Conservation (phyloP, 2,797 vertebrate species). For the Buceros bicornis region DNA sequence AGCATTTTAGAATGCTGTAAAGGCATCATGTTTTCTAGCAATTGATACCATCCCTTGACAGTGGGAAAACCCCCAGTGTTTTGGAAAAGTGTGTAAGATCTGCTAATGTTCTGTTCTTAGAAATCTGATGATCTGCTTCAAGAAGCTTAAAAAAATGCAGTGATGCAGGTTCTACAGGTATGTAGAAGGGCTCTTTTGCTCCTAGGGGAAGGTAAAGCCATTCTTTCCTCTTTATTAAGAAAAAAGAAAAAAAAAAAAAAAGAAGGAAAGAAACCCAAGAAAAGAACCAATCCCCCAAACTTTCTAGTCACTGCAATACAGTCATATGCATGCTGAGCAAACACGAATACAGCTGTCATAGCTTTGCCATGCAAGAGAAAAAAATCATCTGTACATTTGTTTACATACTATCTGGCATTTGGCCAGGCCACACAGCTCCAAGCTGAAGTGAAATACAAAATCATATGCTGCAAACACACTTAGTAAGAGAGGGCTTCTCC, state of each 20-base stretch:
- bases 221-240: neutral
- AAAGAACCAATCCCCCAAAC: rapidly evolving
- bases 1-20: neutral
- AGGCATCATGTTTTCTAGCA: neutral
- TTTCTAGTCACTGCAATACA: neutral
- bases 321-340: neutral
- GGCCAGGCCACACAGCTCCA: neutral
- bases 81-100: neutral
- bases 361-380: neutral
- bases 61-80: neutral
- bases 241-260: neutral
- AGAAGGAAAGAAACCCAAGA: neutral
- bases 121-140: neutral
- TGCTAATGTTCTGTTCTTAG: neutral
- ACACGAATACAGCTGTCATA: neutral
- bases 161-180: neutral
- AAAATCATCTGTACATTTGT: neutral
- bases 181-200: neutral
- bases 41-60: neutral
- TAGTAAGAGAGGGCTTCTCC: rapidly evolving
- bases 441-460: neutral
- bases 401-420: constrained; percentile 26
- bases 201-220: neutral
- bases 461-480: rapidly evolving
- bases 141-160: neutral